These are phyloP conservation scores for Polyploca ridens DNA, from an alignment of 2,888 invertebrate genomes.

Conservation along the genomic window DNA sequence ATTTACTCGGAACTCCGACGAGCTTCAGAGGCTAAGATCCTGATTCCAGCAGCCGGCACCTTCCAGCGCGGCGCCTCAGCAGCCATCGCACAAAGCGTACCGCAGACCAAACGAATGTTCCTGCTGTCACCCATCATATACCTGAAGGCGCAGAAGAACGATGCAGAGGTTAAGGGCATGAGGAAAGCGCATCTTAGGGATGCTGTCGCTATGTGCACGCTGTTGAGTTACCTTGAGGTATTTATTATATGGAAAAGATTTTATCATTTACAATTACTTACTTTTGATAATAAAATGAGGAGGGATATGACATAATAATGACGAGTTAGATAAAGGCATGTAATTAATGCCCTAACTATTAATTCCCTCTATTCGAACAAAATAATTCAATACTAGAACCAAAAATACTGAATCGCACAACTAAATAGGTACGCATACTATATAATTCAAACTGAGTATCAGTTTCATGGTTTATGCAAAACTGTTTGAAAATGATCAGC, in stretches of 20 bases:
- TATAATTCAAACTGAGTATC: too few species aligned
- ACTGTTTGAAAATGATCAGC: too few species aligned
- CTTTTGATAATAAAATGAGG: too few species aligned
- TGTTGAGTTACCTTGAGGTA: constrained; percentile 84
- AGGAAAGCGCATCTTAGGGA: constrained; percentile 93
- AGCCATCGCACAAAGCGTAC: constrained; percentile 86
- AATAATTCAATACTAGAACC: too few species aligned
- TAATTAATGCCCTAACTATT: too few species aligned
- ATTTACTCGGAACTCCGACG: constrained; percentile 89
- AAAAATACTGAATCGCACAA: too few species aligned
- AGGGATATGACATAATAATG: too few species aligned
- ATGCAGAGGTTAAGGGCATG: constrained; percentile 92
- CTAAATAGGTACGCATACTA: too few species aligned
- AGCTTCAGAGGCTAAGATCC: constrained; percentile 85
- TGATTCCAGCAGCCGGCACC: constrained; percentile 88
- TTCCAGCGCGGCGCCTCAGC: constrained; percentile 90
- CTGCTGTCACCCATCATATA: constrained; percentile 92
- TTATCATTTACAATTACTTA: too few species aligned
- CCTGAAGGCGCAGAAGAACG: constrained; percentile 95
- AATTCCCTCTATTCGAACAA: too few species aligned
- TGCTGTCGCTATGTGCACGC: constrained; percentile 95
- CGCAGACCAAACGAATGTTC: constrained; percentile 83
- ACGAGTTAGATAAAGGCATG: too few species aligned
- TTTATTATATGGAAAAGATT: neutral
- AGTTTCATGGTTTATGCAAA: too few species aligned